Base-by-base conservation (phyloP, 2,797 vertebrate species). In the Pseudomugil gertrudae region DNA sequence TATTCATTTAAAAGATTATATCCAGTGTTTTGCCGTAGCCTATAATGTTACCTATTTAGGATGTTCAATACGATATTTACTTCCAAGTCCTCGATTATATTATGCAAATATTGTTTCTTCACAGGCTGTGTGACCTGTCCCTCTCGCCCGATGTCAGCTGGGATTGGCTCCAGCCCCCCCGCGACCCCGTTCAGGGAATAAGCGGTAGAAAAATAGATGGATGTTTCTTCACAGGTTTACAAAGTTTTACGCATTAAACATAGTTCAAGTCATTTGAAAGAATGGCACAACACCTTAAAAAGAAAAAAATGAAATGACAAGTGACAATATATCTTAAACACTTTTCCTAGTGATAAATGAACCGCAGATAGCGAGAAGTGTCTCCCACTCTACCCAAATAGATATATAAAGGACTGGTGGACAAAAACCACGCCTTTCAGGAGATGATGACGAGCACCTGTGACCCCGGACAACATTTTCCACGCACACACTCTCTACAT, bases 351-450 rank as follows among this genome's bases (percentile, higher is more conserved):
- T 50, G 43, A 75, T 63, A 55, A 75, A 79, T 30, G 55, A 66
- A 38, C 29, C 38, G 24, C 45, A 9, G 33, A 45, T 47, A 27
- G 38, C 40, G 9, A 26, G 33, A 63, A 76, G 65, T 45, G 65
- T 71, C 66, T 76, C 51, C 57, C 72, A 72, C 81, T 80, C 80
- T 43, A 86, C 78, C 69, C 65, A 84, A 76, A 92, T 89, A 91
- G 86, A 92, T 90, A 87, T 90, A 89, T 90, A 89, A 91, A 86
- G 78, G 81, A 81, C 79, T 88, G 82, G 79, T 89, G 90, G 88
- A 90, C 84, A 90, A 92, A 88, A 94, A 94, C 92, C 94, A 93
- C 93, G 92, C 93, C 94, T 94, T 92, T 93, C 87, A 89, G 75
- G 86, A 90, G 90, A 92, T 89, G 89, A 89, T 92, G 93, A 94